phyloP scores from a whole-genome alignment of 2,888 invertebrate species.

The Steromphala cineraria region DNA sequence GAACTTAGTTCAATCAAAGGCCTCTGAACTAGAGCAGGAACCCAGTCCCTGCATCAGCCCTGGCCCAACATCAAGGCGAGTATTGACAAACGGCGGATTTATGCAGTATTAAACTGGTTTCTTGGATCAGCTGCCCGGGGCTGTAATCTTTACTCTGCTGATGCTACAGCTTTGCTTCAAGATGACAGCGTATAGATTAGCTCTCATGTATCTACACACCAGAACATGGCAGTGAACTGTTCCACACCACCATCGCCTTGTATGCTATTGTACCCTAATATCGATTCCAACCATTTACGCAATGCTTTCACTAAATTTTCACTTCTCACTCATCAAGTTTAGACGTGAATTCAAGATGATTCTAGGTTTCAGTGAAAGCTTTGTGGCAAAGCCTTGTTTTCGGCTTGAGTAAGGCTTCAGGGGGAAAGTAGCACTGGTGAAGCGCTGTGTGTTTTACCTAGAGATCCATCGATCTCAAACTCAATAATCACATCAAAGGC shows the following conservation, averaged over 20 bases:
- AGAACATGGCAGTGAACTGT: background rate
- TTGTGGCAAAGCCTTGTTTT: background rate
- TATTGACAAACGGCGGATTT: background rate
- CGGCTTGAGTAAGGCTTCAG: background rate
- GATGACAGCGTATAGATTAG: conserved; percentile 5
- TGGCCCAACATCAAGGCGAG: background rate
- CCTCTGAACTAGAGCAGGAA: no score
- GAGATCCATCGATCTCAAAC: background rate
- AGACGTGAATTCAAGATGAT: background rate
- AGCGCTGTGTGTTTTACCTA: conserved; percentile 13
- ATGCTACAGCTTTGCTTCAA: background rate
- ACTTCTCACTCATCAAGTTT: background rate
- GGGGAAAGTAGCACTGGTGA: background rate
- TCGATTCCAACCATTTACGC: background rate
- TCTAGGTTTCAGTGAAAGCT: background rate
- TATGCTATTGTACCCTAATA: background rate
- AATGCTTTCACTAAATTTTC: background rate
- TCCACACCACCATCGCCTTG: background rate
- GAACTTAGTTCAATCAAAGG: no score
- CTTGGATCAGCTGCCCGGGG: background rate
- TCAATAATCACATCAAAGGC: conserved; percentile 16
- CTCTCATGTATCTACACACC: background rate
- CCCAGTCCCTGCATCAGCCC: background rate
- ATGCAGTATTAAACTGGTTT: conserved; percentile 4
- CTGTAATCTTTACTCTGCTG: background rate